These are phyloP conservation scores for Bryconaethiops microstoma DNA, from an alignment of 2,797 vertebrate species.

Conservation along the genomic window DNA sequence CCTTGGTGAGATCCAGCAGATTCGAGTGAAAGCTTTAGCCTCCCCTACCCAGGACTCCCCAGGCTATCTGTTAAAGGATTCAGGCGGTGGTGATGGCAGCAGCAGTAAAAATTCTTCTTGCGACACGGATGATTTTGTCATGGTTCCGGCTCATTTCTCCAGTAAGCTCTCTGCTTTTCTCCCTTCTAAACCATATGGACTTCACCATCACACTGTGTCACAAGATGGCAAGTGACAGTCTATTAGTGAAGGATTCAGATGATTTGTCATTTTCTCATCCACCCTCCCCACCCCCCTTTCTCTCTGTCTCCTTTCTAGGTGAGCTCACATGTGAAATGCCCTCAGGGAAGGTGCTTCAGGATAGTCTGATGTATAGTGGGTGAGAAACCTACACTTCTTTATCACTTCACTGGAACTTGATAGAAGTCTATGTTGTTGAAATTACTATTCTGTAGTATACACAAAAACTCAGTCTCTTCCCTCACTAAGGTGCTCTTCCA, in stretches of 20 bases:
- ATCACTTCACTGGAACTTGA: background rate
- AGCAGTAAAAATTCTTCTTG: conserved; percentile 97
- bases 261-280: conserved; percentile 4
- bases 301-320: conserved; percentile 68
- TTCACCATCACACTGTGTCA: background rate
- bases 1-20: conserved; percentile 89
- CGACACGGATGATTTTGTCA: conserved; percentile 96
- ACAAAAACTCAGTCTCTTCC: background rate
- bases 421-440: background rate
- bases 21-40: conserved; percentile 84
- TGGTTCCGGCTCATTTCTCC: conserved; percentile 93
- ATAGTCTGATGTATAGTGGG: conserved; percentile 96
- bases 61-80: conserved; percentile 87
- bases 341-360: conserved; percentile 82
- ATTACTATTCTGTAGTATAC: background rate
- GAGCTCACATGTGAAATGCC: conserved; percentile 86
- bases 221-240: conserved; percentile 12
- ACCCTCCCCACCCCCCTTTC: background rate
- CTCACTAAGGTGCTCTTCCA: background rate
- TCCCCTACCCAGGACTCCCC: conserved; percentile 87
- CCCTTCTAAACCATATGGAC: background rate
- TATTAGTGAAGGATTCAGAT: background rate
- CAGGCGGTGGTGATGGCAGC: conserved; percentile 81
- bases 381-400: conserved; percentile 68
- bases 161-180: conserved; percentile 63